Conservation (phyloP, 2,113 vertebrate species). For the Pampusana beccarii region DNA sequence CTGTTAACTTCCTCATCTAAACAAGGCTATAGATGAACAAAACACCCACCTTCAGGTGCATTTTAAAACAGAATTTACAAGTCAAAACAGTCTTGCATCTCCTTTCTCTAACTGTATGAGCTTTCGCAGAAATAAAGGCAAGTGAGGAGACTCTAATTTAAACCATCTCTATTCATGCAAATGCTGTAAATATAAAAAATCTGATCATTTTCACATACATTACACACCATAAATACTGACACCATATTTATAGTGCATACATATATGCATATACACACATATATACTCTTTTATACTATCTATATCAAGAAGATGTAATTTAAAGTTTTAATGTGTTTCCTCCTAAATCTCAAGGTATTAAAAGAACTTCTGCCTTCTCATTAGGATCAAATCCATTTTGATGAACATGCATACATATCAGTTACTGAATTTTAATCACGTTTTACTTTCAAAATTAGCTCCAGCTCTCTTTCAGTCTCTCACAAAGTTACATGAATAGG, state of each 20-base stretch:
- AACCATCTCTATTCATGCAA: not conserved
- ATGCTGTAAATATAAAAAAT: not conserved
- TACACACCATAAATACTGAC: not conserved
- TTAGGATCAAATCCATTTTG: not conserved
- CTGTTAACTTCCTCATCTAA: constrained; percentile 33
- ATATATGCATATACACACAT: not conserved
- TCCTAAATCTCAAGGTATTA: not conserved
- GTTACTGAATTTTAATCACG: not conserved
- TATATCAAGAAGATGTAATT: not conserved
- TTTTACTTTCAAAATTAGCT: not conserved
- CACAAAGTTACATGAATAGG: not conserved
- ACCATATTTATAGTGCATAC: not conserved
- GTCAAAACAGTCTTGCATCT: not conserved
- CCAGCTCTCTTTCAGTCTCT: not conserved
- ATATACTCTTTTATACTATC: not conserved
- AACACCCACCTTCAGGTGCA: not conserved
- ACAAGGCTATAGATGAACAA: not conserved
- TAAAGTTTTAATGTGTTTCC: not conserved
- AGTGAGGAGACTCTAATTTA: not conserved
- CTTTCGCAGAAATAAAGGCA: not conserved
- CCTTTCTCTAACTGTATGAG: not conserved
- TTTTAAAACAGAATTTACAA: constrained; percentile 5
- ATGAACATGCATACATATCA: not conserved
- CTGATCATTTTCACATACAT: not conserved
- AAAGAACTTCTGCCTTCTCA: not conserved